phyloP scores from a whole-genome alignment of 2,113 vertebrate species.

The Xenus cinereus region DNA sequence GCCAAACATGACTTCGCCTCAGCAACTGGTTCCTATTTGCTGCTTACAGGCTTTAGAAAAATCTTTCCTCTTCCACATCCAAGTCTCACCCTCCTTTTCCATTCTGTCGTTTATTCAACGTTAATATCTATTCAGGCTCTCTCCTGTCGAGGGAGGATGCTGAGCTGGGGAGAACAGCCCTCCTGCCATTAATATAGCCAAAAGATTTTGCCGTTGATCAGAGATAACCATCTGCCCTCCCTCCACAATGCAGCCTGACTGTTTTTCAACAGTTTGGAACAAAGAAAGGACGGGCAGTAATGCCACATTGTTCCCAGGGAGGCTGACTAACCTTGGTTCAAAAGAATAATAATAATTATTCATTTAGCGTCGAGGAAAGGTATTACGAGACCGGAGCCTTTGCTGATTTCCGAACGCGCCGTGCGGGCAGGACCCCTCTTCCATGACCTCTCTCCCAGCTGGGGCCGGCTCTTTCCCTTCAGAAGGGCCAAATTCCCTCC shows the following conservation, averaged over 20 bases:
- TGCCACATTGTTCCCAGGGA: constrained; percentile 32
- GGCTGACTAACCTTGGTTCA: not conserved
- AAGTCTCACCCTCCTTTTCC: constrained; percentile 55
- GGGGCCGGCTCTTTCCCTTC: not conserved
- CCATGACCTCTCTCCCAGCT: not conserved
- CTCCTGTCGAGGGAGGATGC: not conserved
- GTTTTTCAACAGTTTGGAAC: not conserved
- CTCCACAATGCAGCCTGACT: not conserved
- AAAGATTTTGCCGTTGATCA: not conserved
- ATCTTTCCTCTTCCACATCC: constrained; percentile 49
- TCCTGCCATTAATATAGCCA: not conserved
- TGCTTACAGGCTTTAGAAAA: constrained; percentile 22
- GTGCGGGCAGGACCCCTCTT: not conserved
- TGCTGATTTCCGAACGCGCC: not conserved
- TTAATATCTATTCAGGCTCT: not conserved
- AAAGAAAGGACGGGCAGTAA: constrained; percentile 28
- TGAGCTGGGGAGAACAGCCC: not conserved
- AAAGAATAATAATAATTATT: not conserved
- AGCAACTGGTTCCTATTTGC: constrained; percentile 64
- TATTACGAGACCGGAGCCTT: not conserved
- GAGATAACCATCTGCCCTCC: constrained; percentile 57
- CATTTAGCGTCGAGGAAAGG: not conserved
- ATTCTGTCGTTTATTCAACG: not conserved
- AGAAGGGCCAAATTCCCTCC: not conserved
- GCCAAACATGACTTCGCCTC: constrained; percentile 52